These are phyloP conservation scores for Paramuricea clavata DNA, from an alignment of 92 coral and sea anemone genomes.

Conservation along the genomic window DNA sequence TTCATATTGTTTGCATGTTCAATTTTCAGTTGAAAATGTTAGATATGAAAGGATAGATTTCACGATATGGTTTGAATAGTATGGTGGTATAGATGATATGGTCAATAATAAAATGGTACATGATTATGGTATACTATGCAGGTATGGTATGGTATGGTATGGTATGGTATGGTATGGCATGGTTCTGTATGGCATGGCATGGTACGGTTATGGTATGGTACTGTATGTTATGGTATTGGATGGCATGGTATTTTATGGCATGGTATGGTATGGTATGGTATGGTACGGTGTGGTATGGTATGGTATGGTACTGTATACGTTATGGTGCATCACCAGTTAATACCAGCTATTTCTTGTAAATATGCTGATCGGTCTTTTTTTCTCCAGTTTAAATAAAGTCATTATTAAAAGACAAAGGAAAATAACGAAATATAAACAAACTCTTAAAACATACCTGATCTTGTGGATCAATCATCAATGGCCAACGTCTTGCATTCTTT, in stretches of 20 bases:
- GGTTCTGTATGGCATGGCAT: not conserved
- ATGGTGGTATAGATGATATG: not conserved
- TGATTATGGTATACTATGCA: too few species aligned
- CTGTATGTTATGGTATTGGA: not conserved
- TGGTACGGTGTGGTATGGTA: not conserved
- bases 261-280: not conserved
- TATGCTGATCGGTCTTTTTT: too few species aligned
- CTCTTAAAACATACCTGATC: constrained; percentile 84
- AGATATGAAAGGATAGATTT: too few species aligned
- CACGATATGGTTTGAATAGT: too few species aligned
- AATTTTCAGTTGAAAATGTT: too few species aligned
- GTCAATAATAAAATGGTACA: not conserved
- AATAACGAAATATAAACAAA: too few species aligned
- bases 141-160: too few species aligned
- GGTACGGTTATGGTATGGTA: not conserved
- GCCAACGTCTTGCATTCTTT: constrained; percentile 97
- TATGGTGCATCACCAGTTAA: too few species aligned
- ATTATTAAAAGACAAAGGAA: not conserved
- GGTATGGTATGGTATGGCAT: not conserved
- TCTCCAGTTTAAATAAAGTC: too few species aligned
- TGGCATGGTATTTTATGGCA: not conserved
- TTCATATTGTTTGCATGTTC: too few species aligned
- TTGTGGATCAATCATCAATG: constrained; percentile 98
- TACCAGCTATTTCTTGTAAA: too few species aligned
- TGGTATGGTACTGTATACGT: not conserved